Percentiles rank a stretch among this genome's conserved stretches.
Conservation (phyloP, 2,888 invertebrate species). For the Lomographa bimaculata region DNA sequence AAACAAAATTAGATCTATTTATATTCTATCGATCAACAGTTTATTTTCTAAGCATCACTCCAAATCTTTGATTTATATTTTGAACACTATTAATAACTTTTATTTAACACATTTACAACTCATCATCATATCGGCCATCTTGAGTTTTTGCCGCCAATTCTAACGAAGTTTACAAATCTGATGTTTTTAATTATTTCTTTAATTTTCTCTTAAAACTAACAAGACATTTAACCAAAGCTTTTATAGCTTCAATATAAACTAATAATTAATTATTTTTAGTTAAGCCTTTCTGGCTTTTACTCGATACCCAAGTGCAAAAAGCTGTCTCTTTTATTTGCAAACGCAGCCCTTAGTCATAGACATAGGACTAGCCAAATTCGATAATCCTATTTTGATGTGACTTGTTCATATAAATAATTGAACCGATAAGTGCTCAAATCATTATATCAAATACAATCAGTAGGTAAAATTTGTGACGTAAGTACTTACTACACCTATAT, state of each 20-base stretch:
- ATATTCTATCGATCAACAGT: constrained; percentile 43
- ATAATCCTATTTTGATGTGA: too few relatives aligned
- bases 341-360: constrained; percentile 42
- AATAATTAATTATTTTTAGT: constrained; percentile 4
- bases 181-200: constrained; percentile 3
- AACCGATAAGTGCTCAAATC: too few relatives aligned
- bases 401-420: too few relatives aligned
- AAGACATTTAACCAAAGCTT: constrained; percentile 19
- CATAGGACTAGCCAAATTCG: too few relatives aligned
- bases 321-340: constrained; percentile 53
- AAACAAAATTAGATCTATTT: constrained; percentile 47
- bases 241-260: constrained; percentile 23
- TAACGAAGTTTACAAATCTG: constrained; percentile 9
- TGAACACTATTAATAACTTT: constrained; percentile 42
- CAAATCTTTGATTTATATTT: constrained; percentile 47
- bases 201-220: constrained; percentile 17
- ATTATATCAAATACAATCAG: too few relatives aligned
- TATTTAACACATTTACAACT: constrained; percentile 39
- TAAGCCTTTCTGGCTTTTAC: constrained; percentile 8
- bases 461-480: too few relatives aligned
- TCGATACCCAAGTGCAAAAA: constrained; percentile 13
- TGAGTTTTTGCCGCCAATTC: constrained; percentile 32
- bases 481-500: too few relatives aligned
- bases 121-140: constrained; percentile 49
- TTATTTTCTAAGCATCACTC: constrained; percentile 68